Conservation (phyloP, 2,888 invertebrate genomes). For the Xestia sexstrigata region DNA sequence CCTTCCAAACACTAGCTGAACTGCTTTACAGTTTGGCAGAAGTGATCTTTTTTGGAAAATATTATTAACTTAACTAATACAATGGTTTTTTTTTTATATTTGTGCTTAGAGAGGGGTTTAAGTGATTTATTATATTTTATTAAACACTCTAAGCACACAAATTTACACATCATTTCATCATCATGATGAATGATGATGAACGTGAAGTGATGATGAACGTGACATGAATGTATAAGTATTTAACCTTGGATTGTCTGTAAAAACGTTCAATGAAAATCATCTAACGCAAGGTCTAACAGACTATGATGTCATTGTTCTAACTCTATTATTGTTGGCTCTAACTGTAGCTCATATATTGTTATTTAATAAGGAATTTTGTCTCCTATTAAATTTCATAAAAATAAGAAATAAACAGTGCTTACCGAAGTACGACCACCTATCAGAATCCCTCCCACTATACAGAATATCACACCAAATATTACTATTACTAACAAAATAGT, state of each 20-base stretch:
- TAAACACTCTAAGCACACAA: background rate
- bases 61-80: background rate
- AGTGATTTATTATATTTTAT: background rate
- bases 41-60: background rate
- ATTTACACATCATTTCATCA: no score
- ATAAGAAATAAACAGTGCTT: slow-evolving; percentile 15
- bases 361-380: background rate
- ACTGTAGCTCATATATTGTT: background rate
- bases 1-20: background rate
- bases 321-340: background rate
- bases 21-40: background rate
- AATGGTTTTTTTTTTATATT: background rate
- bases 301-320: background rate
- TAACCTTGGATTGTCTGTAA: background rate
- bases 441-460: slow-evolving; percentile 22
- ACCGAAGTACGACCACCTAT: slow-evolving; percentile 5
- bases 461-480: background rate
- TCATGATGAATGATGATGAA: no score
- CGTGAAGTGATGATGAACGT: no score
- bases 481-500: background rate
- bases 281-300: background rate
- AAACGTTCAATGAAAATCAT: background rate
- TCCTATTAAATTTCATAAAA: background rate
- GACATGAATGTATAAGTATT: no score
- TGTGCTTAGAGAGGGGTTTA: background rate